Evolutionary conservation across 64 coral and sea anemone genomes (phyloP).

Genomic region (Stichodactyla helianthus): DNA sequence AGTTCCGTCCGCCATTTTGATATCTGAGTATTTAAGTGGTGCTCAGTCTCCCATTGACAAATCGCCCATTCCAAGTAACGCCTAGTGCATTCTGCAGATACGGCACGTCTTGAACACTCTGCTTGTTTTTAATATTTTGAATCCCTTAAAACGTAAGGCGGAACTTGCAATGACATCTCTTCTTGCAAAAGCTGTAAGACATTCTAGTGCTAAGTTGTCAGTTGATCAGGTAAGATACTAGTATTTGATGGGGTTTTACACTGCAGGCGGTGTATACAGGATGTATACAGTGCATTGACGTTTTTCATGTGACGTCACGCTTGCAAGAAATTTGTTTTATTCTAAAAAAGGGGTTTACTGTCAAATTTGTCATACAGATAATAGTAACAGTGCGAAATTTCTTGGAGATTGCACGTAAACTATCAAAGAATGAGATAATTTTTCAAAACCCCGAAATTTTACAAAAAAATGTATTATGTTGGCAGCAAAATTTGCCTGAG

Average conservation of each 20-base stretch:
- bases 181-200: not conserved
- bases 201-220: not conserved
- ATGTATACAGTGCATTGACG: too few species aligned
- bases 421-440: too few species aligned
- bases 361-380: too few species aligned
- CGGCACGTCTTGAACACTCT: not conserved
- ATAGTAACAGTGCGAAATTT: too few species aligned
- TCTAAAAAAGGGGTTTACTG: too few species aligned
- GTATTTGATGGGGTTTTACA: not conserved
- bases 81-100: not conserved
- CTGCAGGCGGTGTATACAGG: too few species aligned
- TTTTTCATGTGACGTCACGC: too few species aligned
- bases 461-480: too few species aligned
- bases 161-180: not conserved
- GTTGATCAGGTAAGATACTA: not conserved
- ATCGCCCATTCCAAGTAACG: not conserved
- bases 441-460: too few species aligned
- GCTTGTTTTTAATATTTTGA: not conserved
- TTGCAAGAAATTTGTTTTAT: too few species aligned
- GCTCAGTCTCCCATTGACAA: not conserved
- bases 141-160: not conserved
- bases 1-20: constrained; percentile 48
- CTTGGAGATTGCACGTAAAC: too few species aligned
- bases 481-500: too few species aligned
- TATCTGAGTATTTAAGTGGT: not conserved